phyloP scores from a whole-genome alignment of 2,113 vertebrate species.

The Seriola aureovittata region DNA sequence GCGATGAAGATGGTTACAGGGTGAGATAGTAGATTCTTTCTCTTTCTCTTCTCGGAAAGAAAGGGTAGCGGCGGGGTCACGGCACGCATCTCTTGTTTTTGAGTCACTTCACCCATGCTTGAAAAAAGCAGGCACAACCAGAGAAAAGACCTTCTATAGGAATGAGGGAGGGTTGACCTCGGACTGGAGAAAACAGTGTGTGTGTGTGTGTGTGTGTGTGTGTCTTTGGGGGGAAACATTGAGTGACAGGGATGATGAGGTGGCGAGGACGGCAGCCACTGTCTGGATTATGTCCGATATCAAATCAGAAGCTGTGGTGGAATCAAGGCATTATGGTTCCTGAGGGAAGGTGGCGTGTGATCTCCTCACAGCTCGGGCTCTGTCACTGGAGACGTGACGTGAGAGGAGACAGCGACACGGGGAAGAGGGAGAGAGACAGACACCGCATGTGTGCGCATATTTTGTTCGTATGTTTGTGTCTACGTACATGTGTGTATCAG shows the following conservation, averaged over 20 bases:
- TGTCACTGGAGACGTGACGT: conserved; percentile 17
- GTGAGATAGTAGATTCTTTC: conserved; percentile 42
- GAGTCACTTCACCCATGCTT: conserved; percentile 68
- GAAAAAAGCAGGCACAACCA: conserved; percentile 49
- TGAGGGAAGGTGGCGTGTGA: conserved; percentile 46
- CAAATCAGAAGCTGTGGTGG: conserved; percentile 51
- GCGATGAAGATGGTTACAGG: conserved; percentile 54
- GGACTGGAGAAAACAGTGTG: conserved; percentile 8
- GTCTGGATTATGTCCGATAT: conserved; percentile 70
- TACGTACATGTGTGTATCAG: not conserved
- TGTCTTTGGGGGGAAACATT: conserved; percentile 1
- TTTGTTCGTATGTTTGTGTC: not conserved
- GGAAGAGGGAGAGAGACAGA: not conserved
- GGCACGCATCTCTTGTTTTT: conserved; percentile 56
- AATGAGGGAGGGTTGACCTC: conserved; percentile 57
- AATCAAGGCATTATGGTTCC: conserved; percentile 49
- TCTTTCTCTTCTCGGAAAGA: conserved; percentile 5
- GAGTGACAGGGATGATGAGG: conserved; percentile 60
- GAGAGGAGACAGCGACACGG: conserved; percentile 6
- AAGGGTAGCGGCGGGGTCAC: conserved; percentile 55
- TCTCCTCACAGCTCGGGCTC: conserved; percentile 21
- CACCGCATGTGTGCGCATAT: not conserved
- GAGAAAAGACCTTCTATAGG: conserved; percentile 54
- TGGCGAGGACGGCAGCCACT: conserved; percentile 37
- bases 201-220: not conserved